phyloP scores from a whole-genome alignment of 2,888 invertebrate genomes.

The Gasteruption jaculator region DNA sequence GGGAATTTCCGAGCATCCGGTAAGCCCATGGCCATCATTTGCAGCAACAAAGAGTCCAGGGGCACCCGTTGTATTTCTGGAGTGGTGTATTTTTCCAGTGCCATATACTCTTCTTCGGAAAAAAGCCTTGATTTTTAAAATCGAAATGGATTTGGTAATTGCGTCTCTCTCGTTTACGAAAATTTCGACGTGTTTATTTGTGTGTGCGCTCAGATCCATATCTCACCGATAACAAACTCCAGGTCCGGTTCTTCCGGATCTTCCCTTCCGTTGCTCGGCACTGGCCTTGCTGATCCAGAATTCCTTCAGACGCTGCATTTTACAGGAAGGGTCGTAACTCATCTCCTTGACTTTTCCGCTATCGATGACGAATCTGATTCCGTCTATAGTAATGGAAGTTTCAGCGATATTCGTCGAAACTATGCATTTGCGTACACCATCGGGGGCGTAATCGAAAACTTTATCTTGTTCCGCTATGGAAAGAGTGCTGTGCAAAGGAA shows the following conservation, averaged over 20 bases:
- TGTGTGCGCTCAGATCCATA: background rate
- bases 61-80: slow-evolving; percentile 95
- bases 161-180: background rate
- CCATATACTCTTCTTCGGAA: slow-evolving; percentile 75
- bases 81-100: slow-evolving; percentile 78
- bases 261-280: slow-evolving; percentile 93
- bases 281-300: slow-evolving; percentile 97
- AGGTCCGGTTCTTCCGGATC: slow-evolving; percentile 92
- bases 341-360: slow-evolving; percentile 98
- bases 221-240: slow-evolving; percentile 76
- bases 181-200: background rate
- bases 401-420: slow-evolving; percentile 98
- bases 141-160: background rate
- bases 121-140: slow-evolving; percentile 60
- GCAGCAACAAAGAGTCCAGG: slow-evolving; percentile 82
- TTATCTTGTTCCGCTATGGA: slow-evolving; percentile 95
- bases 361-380: slow-evolving; percentile 94
- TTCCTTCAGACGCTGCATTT: slow-evolving; percentile 88
- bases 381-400: slow-evolving; percentile 97
- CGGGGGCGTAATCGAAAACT: slow-evolving; percentile 93
- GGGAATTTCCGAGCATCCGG: slow-evolving; percentile 89
- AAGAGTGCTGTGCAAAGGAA: slow-evolving; percentile 88
- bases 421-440: slow-evolving; percentile 92
- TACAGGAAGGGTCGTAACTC: slow-evolving; percentile 87
- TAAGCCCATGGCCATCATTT: slow-evolving; percentile 92